Evolutionary conservation across 2,888 invertebrate genomes (phyloP), one percentile per base, ranked within the genome.

Genomic region (Hirtodrosophila trivittata): DNA sequence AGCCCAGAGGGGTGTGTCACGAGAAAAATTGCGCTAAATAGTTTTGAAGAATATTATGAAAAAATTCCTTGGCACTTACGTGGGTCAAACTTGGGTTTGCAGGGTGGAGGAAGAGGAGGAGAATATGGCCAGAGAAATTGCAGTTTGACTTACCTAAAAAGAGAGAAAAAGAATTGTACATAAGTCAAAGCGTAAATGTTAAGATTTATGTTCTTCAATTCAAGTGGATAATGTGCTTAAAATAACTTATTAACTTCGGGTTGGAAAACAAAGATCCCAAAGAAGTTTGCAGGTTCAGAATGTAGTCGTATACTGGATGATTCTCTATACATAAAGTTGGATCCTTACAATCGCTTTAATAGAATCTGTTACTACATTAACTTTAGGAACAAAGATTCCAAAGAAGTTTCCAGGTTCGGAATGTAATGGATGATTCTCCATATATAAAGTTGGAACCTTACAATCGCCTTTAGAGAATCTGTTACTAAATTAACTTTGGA

Each of bases 61-160:
- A 84, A 77, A 81, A 81, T 69, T 60, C 56, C 67, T 47, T 30
- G 13, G 26, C 67, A 69, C 75, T 70, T 63, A 70, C 71, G 26
- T 39, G 37, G 37, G 58, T 42, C 43, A 64, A 51, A 56, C 9
- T 30, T 46, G 35, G 10, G 10, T 35, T 33, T 5, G 10, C 9
- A 8, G 51, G n/a, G 32, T 16, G 7, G 16, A 18, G 18, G n/a
- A 18, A 26, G 32, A 16, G 12, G 18, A 13, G 18, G n/a, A 16
- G 12, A 43, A 21, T 26, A 18, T 42, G 37, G 25, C 16, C 13
- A 60, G 59, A 59, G 47, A 10, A 13, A 58, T 33, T 57, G 35
- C 16, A 30, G 16, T 47, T 37, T 25, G 43, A 64, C 64, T 64
- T 64, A 70, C 69, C 69, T 70, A 65, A 13, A 70, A 70, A 7